Percentiles rank a stretch among this genome's conserved stretches.
Evolutionary conservation across 1,140 invertebrate genomes (phyloP).

Genomic region (Metopolophium dirhodum): DNA sequence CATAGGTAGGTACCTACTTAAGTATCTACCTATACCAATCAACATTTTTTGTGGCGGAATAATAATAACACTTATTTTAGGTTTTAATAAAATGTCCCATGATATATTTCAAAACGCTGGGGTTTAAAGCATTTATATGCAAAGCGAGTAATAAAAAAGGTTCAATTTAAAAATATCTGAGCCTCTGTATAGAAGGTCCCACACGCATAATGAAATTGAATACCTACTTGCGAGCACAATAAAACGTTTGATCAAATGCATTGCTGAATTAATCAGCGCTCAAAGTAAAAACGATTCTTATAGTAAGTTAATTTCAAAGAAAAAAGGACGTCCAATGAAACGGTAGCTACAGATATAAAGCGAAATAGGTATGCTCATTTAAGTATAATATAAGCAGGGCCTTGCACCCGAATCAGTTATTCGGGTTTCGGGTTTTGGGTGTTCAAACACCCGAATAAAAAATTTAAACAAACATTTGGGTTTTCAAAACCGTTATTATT

Average conservation of each 20-base stretch:
- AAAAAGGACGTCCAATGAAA: neutral
- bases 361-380: neutral
- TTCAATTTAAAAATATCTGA: neutral
- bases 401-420: no score
- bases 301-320: neutral
- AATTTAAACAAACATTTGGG: no score
- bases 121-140: neutral
- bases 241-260: neutral
- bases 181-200: neutral
- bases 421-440: no score
- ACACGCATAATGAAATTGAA: neutral
- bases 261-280: neutral
- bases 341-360: neutral
- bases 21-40: no score
- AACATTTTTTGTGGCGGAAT: neutral
- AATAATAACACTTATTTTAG: neutral
- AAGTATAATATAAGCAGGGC: neutral
- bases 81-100: neutral
- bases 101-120: neutral
- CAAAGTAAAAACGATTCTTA: slow-evolving; percentile 2
- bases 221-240: neutral
- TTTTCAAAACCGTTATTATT: no score
- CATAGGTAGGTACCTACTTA: no score
- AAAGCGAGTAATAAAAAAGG: neutral
- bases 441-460: no score